Base-by-base conservation (phyloP, 2,888 invertebrate species). In the Mesorhabditis belari region DNA sequence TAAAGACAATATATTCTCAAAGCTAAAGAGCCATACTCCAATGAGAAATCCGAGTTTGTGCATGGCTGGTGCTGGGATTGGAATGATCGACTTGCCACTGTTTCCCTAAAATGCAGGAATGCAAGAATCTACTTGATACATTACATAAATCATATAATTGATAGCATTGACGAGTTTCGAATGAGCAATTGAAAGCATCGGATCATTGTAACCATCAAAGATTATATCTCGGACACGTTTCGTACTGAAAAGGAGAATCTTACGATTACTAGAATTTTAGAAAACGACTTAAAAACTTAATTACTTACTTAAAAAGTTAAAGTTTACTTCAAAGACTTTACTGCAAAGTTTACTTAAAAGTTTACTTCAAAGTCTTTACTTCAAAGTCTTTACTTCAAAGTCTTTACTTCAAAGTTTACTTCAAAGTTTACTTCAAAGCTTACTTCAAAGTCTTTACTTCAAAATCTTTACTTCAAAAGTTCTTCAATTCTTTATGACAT, bases 171-270 rank as follows among this genome's bases (percentile, higher is more conserved):
- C 17, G 9, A 58, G 26, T 24, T 69, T 58, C 1, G 71, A 71
- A 62, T 75, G 74, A 29, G 74, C 74, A 0, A 66, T 67, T 5
- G 70, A 66, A n/a, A 77, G 63, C 21, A 77, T 61, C 5, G 75
- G 62, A 55, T 77, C 77, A 0, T 70, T 61, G 44, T 77, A 77
- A 0, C 77, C 77, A 55, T 75, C 73, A 58, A 77, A 77, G 5
- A 77, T 58, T 5, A 77, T 61, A 21, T 74, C 74, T 17, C 74
- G 68, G 9, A 77, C 70, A 58, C 55, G 35, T n/a, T 72, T 71
- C 44, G 44, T 35, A n/a, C 44, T 35, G n/a, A 35, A 35, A 17
- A 9, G 44, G 44, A 35, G 12, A 35, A 35, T 35, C n/a, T 35
- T 35, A 17, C 12, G 44, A 35, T 17, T 35, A n/a, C n/a, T n/a